Base-by-base conservation (phyloP, 2,888 invertebrate genomes). In the Drosophila macrothrix region DNA sequence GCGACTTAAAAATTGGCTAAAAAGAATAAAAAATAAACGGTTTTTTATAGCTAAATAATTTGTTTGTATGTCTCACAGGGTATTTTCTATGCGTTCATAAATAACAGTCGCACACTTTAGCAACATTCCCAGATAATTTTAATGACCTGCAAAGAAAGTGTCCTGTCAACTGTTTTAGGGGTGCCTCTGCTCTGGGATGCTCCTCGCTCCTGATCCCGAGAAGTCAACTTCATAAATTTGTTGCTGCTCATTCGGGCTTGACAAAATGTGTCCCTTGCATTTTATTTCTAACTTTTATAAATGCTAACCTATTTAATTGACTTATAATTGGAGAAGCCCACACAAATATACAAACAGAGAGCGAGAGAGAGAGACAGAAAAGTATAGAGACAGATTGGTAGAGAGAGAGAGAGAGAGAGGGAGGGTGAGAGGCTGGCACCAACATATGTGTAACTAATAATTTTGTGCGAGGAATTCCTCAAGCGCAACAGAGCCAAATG, bases 301-400 rank as follows among this genome's bases (percentile, higher is more conserved):
- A 76, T 82, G 77, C 60, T 90, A 90, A 90, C 90, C 90, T 90
- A 90, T 90, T 91, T 91, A 91, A 91, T 91, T 91, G 91, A 91
- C 91, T 91, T 91, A 91, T 91, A 91, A 91, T 91, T 91, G 91
- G 84, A 88, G 83, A 82, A 68, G 68, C 79, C 72, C 82, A 84
- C 69, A 80, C 55, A 35, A 28, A 50, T n/a, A 25, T n/a, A 49
- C 76, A 73, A 5, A 55, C 5, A 43, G 10, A 3, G n/a, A 22
- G 50, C 31, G n/a, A 55, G 25, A 49, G 43, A 52, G 61, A 25
- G 49, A 33, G 25, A 19, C n/a, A 49, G 49, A 29, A 6, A 1
- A 35, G 5, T 35, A 35, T 14, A 16, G 49, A 25, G 22, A 49
- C 16, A 52, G 35, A 55, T 59, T 59, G 37, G 55, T 22, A 22